Evolutionary conservation across 2,113 vertebrate genomes (phyloP).

Genomic region (Circaetus cinerascens): DNA sequence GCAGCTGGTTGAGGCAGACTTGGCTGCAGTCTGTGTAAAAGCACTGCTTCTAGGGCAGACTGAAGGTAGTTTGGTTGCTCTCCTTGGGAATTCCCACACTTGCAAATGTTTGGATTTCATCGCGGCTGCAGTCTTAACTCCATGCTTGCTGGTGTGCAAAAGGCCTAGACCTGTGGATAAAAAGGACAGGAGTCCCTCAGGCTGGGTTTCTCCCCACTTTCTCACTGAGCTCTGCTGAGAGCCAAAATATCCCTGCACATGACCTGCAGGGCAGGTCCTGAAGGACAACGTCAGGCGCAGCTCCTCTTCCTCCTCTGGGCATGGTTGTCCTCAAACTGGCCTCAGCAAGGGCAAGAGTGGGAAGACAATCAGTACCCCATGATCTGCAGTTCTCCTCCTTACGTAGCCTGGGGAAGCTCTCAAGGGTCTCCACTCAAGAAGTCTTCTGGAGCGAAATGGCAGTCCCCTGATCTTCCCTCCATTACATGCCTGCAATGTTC

Average conservation of each 20-base stretch:
- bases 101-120: constrained; percentile 58
- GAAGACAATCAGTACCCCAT: background rate
- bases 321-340: background rate
- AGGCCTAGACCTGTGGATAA: background rate
- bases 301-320: background rate
- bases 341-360: background rate
- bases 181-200: background rate
- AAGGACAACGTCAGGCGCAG: accelerated
- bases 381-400: background rate
- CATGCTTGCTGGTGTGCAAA: background rate
- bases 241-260: background rate
- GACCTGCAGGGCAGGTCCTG: background rate
- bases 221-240: background rate
- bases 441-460: background rate
- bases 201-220: background rate
- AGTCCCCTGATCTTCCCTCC: background rate
- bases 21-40: background rate
- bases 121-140: constrained; percentile 16
- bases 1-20: background rate
- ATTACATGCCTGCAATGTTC: background rate
- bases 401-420: background rate
- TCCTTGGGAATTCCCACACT: constrained; percentile 56
- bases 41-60: background rate
- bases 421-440: background rate
- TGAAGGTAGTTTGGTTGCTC: constrained; percentile 20